Evolutionary conservation across 2,797 vertebrate species (phyloP).

Genomic region (Babyrousa celebensis): DNA sequence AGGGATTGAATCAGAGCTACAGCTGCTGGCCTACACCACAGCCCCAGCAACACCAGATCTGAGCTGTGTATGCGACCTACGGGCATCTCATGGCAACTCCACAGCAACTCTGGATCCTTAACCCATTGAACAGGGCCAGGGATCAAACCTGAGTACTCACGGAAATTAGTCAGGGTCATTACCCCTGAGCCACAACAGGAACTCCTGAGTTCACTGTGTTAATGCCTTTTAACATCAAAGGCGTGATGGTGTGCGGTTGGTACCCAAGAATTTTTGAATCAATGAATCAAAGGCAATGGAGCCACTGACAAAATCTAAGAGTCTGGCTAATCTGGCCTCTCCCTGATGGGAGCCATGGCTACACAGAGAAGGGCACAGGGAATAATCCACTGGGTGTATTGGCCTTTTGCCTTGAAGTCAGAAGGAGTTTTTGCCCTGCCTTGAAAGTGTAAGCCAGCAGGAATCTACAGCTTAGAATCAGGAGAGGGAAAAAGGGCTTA

Average conservation of each 20-base stretch:
- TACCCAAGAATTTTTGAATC: not conserved
- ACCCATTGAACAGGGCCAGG: too few relatives aligned
- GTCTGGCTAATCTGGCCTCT: not conserved
- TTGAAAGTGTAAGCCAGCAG: not conserved
- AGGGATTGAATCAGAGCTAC: too few relatives aligned
- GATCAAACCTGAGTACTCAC: too few relatives aligned
- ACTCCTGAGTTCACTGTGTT: not conserved
- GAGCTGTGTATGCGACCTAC: too few relatives aligned
- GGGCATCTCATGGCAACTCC: too few relatives aligned
- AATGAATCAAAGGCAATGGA: not conserved
- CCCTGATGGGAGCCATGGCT: not conserved
- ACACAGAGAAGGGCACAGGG: not conserved
- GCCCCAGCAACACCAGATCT: too few relatives aligned
- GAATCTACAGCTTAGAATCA: not conserved
- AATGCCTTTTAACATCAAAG: not conserved
- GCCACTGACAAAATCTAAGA: not conserved
- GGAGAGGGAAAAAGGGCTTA: not conserved
- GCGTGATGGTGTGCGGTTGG: not conserved
- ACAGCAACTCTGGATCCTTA: too few relatives aligned
- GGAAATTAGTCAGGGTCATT: too few relatives aligned
- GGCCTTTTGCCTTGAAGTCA: not conserved
- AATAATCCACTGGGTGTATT: not conserved
- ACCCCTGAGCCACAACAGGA: too few relatives aligned
- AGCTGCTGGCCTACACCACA: too few relatives aligned
- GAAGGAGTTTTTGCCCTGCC: conserved; percentile 3